Evolutionary conservation across 2,888 invertebrate genomes (phyloP).

Genomic region (Eupithecia pulchellata): DNA sequence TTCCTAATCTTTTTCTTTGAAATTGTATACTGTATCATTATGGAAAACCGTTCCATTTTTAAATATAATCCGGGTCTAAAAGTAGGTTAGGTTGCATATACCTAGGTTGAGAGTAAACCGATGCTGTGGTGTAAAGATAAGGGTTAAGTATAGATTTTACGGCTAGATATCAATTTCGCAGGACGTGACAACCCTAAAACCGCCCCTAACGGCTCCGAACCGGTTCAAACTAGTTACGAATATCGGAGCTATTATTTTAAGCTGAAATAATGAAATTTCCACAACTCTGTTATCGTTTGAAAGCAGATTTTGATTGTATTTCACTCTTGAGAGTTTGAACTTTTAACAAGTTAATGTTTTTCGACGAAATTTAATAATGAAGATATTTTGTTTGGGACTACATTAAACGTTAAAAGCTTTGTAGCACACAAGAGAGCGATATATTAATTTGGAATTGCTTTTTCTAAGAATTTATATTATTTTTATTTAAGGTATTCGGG

Average conservation of each 20-base stretch:
- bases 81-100: background rate
- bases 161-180: constrained; percentile 15
- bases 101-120: background rate
- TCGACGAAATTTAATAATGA: constrained; percentile 39
- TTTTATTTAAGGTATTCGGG: background rate
- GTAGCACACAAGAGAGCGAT: constrained; percentile 15
- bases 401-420: constrained; percentile 14
- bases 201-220: constrained; percentile 14
- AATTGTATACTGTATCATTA: constrained; percentile 15
- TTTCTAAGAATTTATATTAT: constrained; percentile 6
- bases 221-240: constrained; percentile 36
- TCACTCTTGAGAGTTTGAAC: constrained; percentile 36
- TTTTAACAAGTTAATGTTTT: constrained; percentile 42
- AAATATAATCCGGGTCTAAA: background rate
- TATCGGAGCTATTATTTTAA: constrained; percentile 34
- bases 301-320: constrained; percentile 39
- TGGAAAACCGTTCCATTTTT: background rate
- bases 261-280: constrained; percentile 40
- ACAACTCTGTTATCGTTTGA: constrained; percentile 39
- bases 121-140: constrained; percentile 15
- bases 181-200: constrained; percentile 28
- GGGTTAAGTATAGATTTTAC: constrained; percentile 15
- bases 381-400: constrained; percentile 27
- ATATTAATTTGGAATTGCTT: constrained; percentile 2
- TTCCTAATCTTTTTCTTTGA: constrained; percentile 22